These are phyloP conservation scores for Condylura cristata DNA, from an alignment of 2,113 vertebrate genomes.

Conservation along the genomic window DNA sequence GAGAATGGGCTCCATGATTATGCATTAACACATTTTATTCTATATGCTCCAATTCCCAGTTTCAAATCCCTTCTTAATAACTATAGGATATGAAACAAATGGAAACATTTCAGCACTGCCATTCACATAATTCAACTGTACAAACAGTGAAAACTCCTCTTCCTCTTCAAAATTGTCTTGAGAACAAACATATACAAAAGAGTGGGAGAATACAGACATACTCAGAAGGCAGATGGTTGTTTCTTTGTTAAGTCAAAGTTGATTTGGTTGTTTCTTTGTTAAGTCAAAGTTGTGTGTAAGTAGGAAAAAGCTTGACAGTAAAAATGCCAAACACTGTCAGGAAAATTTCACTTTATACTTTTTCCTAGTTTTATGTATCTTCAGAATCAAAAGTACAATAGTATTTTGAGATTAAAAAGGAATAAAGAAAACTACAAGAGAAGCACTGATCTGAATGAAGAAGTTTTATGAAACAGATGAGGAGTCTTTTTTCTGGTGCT, in stretches of 20 bases:
- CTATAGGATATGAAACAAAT: background rate
- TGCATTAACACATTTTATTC: background rate
- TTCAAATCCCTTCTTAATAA: background rate
- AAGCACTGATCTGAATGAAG: background rate
- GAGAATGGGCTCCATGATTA: background rate
- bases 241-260: background rate
- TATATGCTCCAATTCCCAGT: background rate
- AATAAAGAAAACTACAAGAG: background rate
- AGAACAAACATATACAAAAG: background rate
- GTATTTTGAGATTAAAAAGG: conserved; percentile 17
- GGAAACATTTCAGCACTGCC: background rate
- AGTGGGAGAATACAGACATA: background rate
- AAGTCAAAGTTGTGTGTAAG: background rate
- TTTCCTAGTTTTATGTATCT: background rate
- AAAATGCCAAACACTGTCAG: background rate
- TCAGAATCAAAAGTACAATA: background rate
- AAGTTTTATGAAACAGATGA: background rate
- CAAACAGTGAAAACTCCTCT: background rate
- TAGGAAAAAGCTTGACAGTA: background rate
- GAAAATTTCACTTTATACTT: background rate
- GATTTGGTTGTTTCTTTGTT: background rate
- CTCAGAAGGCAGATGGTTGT: background rate
- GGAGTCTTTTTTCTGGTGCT: background rate
- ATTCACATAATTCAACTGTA: background rate
- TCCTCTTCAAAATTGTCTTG: background rate